A percentile compares a stretch with the other conserved stretches of the same genome.
These are phyloP conservation scores for Nomada hirtipes DNA, from an alignment of 2,888 invertebrate genomes.

Conservation along the genomic window DNA sequence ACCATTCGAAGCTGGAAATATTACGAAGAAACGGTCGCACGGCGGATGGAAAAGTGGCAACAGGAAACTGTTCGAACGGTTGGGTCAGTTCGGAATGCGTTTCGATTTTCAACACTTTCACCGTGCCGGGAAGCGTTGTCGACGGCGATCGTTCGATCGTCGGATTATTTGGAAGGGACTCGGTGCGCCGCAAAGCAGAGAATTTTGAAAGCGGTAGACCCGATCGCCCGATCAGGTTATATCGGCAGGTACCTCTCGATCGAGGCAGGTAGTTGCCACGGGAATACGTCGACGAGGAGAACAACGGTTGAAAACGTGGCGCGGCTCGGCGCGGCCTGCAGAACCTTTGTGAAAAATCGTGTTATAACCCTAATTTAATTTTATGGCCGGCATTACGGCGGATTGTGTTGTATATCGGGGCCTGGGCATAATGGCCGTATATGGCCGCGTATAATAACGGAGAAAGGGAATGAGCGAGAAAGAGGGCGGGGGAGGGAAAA, in stretches of 20 bases:
- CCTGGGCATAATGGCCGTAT: conserved; percentile 72
- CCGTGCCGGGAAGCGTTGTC: no score
- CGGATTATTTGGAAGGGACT: background rate
- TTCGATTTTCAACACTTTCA: no score
- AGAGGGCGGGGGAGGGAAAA: conserved; percentile 53
- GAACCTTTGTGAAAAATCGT: conserved; percentile 84
- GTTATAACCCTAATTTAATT: conserved; percentile 85
- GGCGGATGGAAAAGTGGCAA: no score
- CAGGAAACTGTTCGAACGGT: no score
- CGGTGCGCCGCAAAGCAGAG: conserved; percentile 18
- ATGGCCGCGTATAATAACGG: conserved; percentile 75
- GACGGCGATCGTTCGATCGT: background rate
- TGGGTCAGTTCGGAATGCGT: no score
- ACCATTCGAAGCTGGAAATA: conserved; percentile 12
- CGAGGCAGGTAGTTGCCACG: conserved; percentile 66
- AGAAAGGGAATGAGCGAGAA: conserved; percentile 56
- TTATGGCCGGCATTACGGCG: conserved; percentile 84
- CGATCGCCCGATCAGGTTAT: conserved; percentile 65
- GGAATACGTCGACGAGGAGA: conserved; percentile 47
- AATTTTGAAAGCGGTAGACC: conserved; percentile 32
- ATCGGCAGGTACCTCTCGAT: conserved; percentile 60
- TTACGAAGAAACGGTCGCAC: conserved; percentile 5
- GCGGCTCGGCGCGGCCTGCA: conserved; percentile 66
- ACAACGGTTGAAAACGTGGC: conserved; percentile 62
- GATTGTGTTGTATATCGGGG: conserved; percentile 80